These are phyloP conservation scores for Endotricha flammealis DNA, from an alignment of 2,888 invertebrate species.

Conservation along the genomic window DNA sequence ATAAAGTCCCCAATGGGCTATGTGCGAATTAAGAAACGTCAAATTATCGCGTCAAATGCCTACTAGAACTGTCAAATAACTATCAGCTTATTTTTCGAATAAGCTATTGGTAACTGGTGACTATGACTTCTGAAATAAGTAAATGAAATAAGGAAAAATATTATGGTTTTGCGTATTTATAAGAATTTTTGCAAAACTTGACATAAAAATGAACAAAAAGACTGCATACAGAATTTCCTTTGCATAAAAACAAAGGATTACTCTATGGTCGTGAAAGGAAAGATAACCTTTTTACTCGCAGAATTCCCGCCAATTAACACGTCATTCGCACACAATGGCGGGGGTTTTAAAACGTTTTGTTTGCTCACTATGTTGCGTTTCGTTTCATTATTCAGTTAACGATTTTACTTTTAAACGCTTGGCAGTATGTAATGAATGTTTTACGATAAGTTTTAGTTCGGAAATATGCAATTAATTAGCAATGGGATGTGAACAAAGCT, in stretches of 20 bases:
- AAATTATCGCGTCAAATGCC: too few species aligned
- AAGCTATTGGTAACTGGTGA: too few species aligned
- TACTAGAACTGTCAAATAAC: too few species aligned
- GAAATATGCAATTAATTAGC: slow-evolving; percentile 62
- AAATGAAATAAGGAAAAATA: too few species aligned
- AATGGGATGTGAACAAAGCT: slow-evolving; percentile 39
- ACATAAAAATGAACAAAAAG: too few species aligned
- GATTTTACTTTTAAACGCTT: slow-evolving; percentile 35
- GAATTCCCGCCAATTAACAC: slow-evolving; percentile 68
- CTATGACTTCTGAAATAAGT: too few species aligned
- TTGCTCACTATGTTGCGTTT: slow-evolving; percentile 46
- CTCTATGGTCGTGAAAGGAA: slow-evolving; percentile 31
- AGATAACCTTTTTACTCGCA: slow-evolving; percentile 39
- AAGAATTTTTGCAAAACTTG: too few species aligned
- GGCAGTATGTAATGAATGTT: slow-evolving; percentile 27
- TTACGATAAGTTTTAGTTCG: slow-evolving; percentile 27
- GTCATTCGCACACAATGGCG: slow-evolving; percentile 59
- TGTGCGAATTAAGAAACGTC: too few species aligned
- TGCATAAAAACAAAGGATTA: slow-evolving; percentile 13
- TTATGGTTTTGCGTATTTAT: too few species aligned
- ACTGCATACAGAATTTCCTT: slow-evolving; percentile 5
- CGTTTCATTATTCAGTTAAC: slow-evolving; percentile 48
- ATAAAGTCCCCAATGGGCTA: too few species aligned
- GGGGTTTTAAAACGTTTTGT: slow-evolving; percentile 51
- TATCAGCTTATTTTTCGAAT: too few species aligned